These are phyloP conservation scores for Meta bourneti DNA, from an alignment of 2,888 invertebrate genomes.

Conservation along the genomic window DNA sequence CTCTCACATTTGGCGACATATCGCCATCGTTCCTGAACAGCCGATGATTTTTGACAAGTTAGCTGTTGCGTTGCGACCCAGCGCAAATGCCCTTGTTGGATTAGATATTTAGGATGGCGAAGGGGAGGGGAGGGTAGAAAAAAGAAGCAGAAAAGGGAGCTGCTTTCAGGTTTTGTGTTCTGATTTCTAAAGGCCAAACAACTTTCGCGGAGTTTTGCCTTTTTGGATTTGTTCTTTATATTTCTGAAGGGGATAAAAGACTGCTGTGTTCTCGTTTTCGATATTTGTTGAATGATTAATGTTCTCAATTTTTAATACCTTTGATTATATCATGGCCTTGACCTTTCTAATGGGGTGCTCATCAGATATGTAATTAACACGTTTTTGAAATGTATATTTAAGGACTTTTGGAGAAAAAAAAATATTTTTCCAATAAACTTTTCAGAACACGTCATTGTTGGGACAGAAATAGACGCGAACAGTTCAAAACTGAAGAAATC, in stretches of 20 bases:
- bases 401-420: too few relatives aligned
- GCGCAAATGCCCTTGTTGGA: slow-evolving; percentile 21
- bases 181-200: slow-evolving; percentile 73
- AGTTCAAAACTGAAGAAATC: too few relatives aligned
- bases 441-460: too few relatives aligned
- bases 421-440: too few relatives aligned
- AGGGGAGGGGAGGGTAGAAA: slow-evolving; percentile 9
- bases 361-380: too few relatives aligned
- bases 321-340: slow-evolving; percentile 47
- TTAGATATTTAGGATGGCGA: slow-evolving; percentile 1
- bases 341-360: slow-evolving; percentile 7
- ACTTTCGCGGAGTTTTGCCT: slow-evolving; percentile 53
- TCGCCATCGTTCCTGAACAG: slow-evolving; percentile 32
- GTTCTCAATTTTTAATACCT: slow-evolving; percentile 1
- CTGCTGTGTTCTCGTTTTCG: slow-evolving; percentile 32
- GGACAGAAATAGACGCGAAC: too few relatives aligned
- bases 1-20: slow-evolving; percentile 46
- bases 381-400: too few relatives aligned
- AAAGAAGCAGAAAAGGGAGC: slow-evolving; percentile 1
- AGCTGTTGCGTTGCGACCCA: slow-evolving; percentile 3
- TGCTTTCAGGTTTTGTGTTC: slow-evolving; percentile 58
- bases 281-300: slow-evolving; percentile 36
- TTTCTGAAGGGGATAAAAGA: slow-evolving; percentile 14
- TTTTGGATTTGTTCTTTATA: slow-evolving; percentile 20
- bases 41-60: slow-evolving; percentile 44